Conservation (phyloP, 30 jellyfish, hydroid and myxozoan species). For the Pseudorhiza aurosa region DNA sequence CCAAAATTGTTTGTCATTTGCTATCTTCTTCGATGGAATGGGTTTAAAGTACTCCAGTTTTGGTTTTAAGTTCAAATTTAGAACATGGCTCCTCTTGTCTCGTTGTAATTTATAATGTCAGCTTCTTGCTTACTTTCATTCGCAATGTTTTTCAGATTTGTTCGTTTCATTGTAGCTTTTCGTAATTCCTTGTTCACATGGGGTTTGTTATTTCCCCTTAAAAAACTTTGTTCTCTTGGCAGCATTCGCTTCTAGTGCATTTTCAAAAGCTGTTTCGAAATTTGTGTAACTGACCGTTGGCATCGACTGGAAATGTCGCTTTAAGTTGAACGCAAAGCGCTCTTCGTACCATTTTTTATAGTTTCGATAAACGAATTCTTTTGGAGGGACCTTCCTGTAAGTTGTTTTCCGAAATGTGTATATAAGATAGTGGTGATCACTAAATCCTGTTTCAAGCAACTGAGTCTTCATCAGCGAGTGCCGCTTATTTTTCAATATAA, state of each 20-base stretch:
- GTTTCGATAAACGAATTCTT: background rate
- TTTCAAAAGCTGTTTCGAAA: background rate
- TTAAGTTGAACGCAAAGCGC: background rate
- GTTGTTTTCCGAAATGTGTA: constrained; percentile 21
- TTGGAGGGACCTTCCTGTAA: background rate
- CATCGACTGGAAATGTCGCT: background rate
- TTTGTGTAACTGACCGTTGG: background rate
- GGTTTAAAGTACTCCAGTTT: background rate
- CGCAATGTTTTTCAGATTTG: constrained; percentile 9
- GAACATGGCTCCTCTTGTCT: constrained; percentile 24
- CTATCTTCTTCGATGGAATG: constrained; percentile 16
- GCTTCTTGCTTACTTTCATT: constrained; percentile 27
- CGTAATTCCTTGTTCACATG: constrained; percentile 8
- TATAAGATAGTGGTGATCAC: constrained; percentile 55
- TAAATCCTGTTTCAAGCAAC: constrained; percentile 54
- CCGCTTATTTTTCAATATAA: background rate
- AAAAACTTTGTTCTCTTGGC: background rate
- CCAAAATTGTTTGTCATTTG: constrained; percentile 27
- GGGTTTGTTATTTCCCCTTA: background rate
- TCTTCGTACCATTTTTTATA: constrained; percentile 1
- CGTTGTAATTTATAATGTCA: constrained; percentile 12
- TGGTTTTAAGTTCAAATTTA: background rate
- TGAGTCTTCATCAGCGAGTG: constrained; percentile 14
- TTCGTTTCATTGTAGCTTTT: constrained; percentile 9
- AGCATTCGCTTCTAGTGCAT: background rate